Evolutionary conservation across 2,888 invertebrate species (phyloP).

Genomic region (Synanthedon formicaeformis): DNA sequence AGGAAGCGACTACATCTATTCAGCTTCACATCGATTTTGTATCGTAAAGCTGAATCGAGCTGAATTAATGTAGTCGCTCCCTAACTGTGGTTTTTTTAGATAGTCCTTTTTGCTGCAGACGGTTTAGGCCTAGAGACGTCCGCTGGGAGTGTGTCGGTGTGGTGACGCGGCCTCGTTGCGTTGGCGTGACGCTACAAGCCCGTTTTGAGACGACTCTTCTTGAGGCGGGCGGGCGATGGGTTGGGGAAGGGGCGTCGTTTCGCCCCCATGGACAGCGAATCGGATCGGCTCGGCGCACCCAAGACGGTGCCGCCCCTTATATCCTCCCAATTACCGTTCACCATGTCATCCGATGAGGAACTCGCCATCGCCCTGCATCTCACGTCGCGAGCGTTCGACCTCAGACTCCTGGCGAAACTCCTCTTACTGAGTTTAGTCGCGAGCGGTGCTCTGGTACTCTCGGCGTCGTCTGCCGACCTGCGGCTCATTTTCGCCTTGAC

Average conservation of each 20-base stretch:
- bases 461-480: conserved; percentile 45
- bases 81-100: no score
- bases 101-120: no score
- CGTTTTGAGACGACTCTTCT: conserved; percentile 57
- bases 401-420: conserved; percentile 32
- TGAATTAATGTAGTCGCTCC: no score
- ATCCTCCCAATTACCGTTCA: conserved; percentile 36
- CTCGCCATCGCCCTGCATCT: conserved; percentile 35
- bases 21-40: no score
- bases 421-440: conserved; percentile 41
- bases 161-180: not conserved
- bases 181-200: conserved; percentile 43
- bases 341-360: conserved; percentile 42
- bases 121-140: no score
- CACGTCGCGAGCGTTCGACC: conserved; percentile 14
- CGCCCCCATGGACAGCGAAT: conserved; percentile 12
- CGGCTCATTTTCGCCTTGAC: conserved; percentile 36
- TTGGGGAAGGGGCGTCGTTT: conserved; percentile 38
- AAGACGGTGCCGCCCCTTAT: conserved; percentile 33
- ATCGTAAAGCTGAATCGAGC: no score
- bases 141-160: conserved; percentile 13
- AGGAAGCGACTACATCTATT: no score
- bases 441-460: conserved; percentile 29
- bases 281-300: conserved; percentile 9
- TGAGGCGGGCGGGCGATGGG: conserved; percentile 41